phyloP scores from a whole-genome alignment of 2,113 vertebrate species.

The Channa maculata region DNA sequence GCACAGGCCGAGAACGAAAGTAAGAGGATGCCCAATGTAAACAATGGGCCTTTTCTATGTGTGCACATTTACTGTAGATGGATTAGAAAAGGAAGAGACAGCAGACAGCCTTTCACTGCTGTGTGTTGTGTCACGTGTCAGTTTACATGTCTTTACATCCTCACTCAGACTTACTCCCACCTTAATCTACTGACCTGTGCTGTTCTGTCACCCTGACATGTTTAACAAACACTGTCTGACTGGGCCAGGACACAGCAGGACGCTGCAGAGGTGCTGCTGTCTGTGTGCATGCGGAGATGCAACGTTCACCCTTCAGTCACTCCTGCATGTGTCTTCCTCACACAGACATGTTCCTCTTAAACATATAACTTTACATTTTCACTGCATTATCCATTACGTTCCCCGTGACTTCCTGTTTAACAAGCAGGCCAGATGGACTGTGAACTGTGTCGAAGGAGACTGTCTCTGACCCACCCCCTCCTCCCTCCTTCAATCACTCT shows the following conservation, averaged over 20 bases:
- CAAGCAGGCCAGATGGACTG: slow-evolving; percentile 45
- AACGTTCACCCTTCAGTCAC: slow-evolving; percentile 43
- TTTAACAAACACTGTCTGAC: slow-evolving; percentile 94
- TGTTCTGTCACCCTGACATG: slow-evolving; percentile 94
- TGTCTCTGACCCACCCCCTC: slow-evolving; percentile 22
- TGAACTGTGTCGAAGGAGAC: slow-evolving; percentile 25
- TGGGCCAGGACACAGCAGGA: slow-evolving; percentile 80
- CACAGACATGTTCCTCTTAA: neutral
- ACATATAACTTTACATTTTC: neutral
- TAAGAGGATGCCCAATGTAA: slow-evolving; percentile 52
- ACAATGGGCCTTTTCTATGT: slow-evolving; percentile 28
- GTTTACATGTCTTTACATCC: slow-evolving; percentile 73
- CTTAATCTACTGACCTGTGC: slow-evolving; percentile 87
- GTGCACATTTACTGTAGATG: slow-evolving; percentile 37
- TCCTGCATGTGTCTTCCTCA: neutral
- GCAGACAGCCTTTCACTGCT: slow-evolving; percentile 50
- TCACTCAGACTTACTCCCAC: slow-evolving; percentile 67
- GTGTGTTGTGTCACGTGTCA: slow-evolving; percentile 65
- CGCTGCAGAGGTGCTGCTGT: slow-evolving; percentile 69
- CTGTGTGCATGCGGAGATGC: slow-evolving; percentile 50
- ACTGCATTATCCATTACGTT: neutral
- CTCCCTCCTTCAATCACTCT: slow-evolving; percentile 62
- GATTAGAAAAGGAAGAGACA: slow-evolving; percentile 63
- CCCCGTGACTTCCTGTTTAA: slow-evolving; percentile 37
- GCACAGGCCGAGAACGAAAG: no score